Base-by-base conservation (phyloP, 2,888 invertebrate genomes). In the Drosophila percnosoma region DNA sequence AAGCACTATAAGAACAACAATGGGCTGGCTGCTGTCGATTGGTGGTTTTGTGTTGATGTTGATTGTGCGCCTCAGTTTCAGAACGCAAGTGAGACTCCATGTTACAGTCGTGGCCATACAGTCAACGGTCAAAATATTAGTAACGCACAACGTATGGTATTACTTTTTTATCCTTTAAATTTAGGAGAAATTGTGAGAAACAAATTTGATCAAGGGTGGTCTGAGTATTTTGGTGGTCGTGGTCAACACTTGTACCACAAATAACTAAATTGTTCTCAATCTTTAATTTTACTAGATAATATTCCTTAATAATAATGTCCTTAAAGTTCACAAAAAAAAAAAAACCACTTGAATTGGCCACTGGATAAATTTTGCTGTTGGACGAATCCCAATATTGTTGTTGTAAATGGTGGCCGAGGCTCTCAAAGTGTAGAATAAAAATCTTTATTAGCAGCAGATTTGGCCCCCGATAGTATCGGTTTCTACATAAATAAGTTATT, bases 1-100 rank as follows among this genome's bases (percentile, higher is more conserved):
- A 63, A 57, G 58, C 55, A 34, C 61, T 61, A 54, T 60, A 60
- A 27, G 42, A 57, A 24, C 54, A 54, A 38, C 40, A 68, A 36
- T 40, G 59, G 31, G 48, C 21, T 73, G 58, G 27, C 57, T 67
- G 15, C 15, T 61, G 57, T 21, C 38, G 36, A 36, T 55, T 27
- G 18, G 27, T 11, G 36, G 36, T 54, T 33, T 21, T 45, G 21
- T 53, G 53, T 24, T 53, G 27, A 13, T 60, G 33, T 34, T 27
- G 38, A 31, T 63, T 57, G 57, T 58, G 15, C 33, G 49, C 42
- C 45, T 31, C 57, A 11, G 31, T 18, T 31, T 55, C 31, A 21
- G 31, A 24, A 33, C 24, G 27, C 15, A 29, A 29, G 31, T 57
- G 31, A 29, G 24, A 42, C 40, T 57, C 40, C 27, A 6, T 11